These are phyloP conservation scores for Cisticola juncidis DNA, from an alignment of 2,113 vertebrate species.

Conservation along the genomic window DNA sequence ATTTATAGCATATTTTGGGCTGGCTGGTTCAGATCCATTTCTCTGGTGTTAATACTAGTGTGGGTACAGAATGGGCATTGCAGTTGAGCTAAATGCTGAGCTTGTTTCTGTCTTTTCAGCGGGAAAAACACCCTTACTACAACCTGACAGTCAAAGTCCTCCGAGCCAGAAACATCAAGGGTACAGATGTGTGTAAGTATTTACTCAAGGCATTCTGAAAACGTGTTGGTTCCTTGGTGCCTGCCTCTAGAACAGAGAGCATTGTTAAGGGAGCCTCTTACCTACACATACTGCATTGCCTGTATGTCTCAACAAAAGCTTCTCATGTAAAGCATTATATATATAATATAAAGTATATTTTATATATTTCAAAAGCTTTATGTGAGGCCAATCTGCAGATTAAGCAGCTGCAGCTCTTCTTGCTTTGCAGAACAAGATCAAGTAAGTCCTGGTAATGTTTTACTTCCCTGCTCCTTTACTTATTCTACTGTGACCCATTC, in stretches of 20 bases:
- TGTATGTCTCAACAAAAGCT: neutral
- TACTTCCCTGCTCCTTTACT: neutral
- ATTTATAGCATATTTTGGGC: neutral
- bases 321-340: neutral
- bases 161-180: constrained; percentile 74
- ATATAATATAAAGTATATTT: neutral
- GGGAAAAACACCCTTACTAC: constrained; percentile 76
- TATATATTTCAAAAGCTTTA: neutral
- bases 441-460: neutral
- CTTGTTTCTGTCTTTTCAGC: constrained; percentile 66
- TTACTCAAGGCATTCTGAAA: neutral
- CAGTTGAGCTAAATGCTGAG: neutral
- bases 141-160: constrained; percentile 79
- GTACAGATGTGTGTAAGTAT: constrained; percentile 76
- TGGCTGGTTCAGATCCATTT: neutral
- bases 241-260: neutral
- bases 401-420: neutral
- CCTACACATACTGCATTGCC: neutral
- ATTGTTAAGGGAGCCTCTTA: neutral
- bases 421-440: neutral
- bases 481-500: neutral
- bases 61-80: neutral
- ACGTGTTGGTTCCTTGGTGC: neutral
- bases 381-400: neutral
- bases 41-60: neutral